phyloP scores from a whole-genome alignment of 2,113 vertebrate species.

The Todiramphus saurophagus region DNA sequence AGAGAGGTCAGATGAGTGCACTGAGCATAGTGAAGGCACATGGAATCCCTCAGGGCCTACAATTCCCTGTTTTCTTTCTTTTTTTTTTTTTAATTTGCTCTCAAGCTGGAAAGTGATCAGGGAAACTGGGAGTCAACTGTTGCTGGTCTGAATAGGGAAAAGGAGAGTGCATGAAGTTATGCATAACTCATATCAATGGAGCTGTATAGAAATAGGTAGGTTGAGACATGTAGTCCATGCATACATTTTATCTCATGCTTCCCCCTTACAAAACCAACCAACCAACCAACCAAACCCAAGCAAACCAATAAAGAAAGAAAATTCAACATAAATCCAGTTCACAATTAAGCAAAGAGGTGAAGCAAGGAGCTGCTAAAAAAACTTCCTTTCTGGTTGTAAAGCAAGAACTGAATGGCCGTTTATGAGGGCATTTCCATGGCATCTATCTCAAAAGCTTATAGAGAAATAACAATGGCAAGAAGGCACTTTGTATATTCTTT shows the following conservation, averaged over 20 bases:
- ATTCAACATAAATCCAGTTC: neutral
- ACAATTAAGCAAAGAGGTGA: neutral
- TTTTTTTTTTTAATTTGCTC: neutral
- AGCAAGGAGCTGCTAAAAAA: neutral
- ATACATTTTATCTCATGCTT: neutral
- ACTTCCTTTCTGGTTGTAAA: neutral
- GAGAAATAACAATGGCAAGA: neutral
- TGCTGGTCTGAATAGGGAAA: neutral
- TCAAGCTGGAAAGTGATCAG: neutral
- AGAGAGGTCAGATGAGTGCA: neutral
- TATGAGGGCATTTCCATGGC: neutral
- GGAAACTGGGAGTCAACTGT: neutral
- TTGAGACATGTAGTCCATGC: neutral
- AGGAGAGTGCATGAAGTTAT: neutral
- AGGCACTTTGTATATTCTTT: neutral
- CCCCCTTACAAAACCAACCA: neutral
- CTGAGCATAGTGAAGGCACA: neutral
- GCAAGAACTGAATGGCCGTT: neutral
- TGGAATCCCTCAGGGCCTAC: neutral
- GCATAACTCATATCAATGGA: neutral
- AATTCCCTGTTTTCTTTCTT: neutral
- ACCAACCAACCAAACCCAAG: neutral
- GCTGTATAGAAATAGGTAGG: fast-evolving
- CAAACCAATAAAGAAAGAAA: neutral
- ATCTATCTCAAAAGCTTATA: neutral